These are phyloP conservation scores for Saxicola maurus DNA, from an alignment of 2,797 vertebrate species.

Conservation along the genomic window DNA sequence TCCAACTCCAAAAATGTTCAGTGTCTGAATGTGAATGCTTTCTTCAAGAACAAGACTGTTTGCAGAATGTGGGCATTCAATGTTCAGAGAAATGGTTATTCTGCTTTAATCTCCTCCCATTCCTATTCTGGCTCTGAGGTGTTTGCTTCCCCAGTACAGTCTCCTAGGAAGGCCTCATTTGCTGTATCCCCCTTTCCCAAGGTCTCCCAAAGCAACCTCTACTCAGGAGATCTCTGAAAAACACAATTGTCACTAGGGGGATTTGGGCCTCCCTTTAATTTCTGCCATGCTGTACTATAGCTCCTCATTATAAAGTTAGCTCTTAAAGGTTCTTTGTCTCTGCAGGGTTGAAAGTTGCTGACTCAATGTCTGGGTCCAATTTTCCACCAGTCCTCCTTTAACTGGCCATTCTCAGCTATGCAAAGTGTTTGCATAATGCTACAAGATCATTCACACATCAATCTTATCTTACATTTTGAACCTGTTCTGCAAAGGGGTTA, in stretches of 20 bases:
- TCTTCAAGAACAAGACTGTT: not conserved
- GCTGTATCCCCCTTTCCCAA: not conserved
- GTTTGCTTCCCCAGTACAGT: not conserved
- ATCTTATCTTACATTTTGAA: conserved; percentile 18
- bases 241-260: conserved; percentile 22
- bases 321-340: conserved; percentile 42
- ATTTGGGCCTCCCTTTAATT: conserved; percentile 9
- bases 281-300: not conserved
- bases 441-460: conserved; percentile 4
- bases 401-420: not conserved
- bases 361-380: conserved; percentile 18
- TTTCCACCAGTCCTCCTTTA: conserved; percentile 19
- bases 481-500: not conserved
- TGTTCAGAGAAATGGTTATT: not conserved
- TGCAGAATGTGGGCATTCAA: not conserved
- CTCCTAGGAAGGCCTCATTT: conserved; percentile 25
- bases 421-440: not conserved
- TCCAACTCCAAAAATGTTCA: not conserved
- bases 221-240: conserved; percentile 17
- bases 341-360: conserved; percentile 37
- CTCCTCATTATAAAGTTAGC: conserved; percentile 37
- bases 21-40: not conserved
- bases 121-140: not conserved
- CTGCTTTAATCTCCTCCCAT: not conserved
- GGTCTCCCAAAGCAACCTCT: not conserved